Evolutionary conservation across 2,888 invertebrate genomes (phyloP), one percentile per base, ranked within the genome.

Genomic region (Bellardia pandia): DNA sequence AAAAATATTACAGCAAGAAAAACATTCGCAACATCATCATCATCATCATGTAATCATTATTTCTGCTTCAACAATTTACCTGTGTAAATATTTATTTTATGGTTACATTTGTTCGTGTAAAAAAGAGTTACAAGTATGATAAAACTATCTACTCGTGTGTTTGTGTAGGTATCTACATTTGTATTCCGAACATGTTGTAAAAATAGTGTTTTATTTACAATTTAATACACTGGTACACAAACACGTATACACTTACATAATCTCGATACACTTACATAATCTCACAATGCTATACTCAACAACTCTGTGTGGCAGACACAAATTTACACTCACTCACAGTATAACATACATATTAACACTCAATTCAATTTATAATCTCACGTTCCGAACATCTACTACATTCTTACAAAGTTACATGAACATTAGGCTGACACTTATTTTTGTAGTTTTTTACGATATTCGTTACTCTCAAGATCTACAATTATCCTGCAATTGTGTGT

Each of bases 31-130:
- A 23, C 23, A 23, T 23, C 23, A 23, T 23, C n/a, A n/a, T 62
- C 51, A 48, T 51, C 13, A 40, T 42, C 33, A 33, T 45, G 71
- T 42, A 45, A 45, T 45, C n/a, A 42, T 60, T 68, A 40, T 58
- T 82, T 86, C 75, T 60, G 45, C 79, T 79, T 83, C 71, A 86
- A 45, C 86, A 83, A 86, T 76, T 79, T 86, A 86, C 79, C 79
- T 80, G 71, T 72, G 42, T 30, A 86, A 83, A 83, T 76, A 80
- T 83, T 80, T 83, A 76, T 79, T 83, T 69, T 84, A 80, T 76
- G 76, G 66, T 68, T 75, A 74, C 66, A 80, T 71, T 69, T 76
- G 16, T 33, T 58, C 42, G 56, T 42, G 30, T 3, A 16, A 56
- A 42, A 11, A 45, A 48, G 16, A 60, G 33, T 0, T 13, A 37